A percentile compares a stretch with the other conserved stretches of the same genome.
phyloP scores from a whole-genome alignment of 2,888 invertebrate genomes.

The Trissoscelio sp. region DNA sequence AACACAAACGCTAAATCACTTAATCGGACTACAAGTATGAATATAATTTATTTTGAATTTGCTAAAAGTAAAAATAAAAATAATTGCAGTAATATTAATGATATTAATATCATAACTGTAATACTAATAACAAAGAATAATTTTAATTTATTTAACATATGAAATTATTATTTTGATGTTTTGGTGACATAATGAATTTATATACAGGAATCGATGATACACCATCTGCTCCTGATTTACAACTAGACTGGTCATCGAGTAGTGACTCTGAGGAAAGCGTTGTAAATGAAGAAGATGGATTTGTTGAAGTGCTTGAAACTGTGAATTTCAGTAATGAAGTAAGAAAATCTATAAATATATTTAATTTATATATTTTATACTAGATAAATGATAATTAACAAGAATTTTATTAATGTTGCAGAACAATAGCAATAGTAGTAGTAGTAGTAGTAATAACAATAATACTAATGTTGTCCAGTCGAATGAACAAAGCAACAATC shows the following conservation, averaged over 20 bases:
- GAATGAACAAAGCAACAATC: constrained; percentile 75
- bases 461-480: constrained; percentile 70
- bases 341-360: neutral
- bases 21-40: neutral
- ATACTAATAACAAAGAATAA: too few relatives aligned
- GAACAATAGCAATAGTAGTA: constrained; percentile 24
- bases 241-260: constrained; percentile 89
- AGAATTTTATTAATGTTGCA: too few relatives aligned
- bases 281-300: constrained; percentile 86
- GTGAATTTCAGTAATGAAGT: constrained; percentile 77
- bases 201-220: constrained; percentile 81
- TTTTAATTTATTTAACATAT: constrained; percentile 4
- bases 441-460: constrained; percentile 42
- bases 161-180: constrained; percentile 8
- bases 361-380: too few relatives aligned
- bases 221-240: constrained; percentile 89
- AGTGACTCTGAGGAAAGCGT: constrained; percentile 85
- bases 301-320: constrained; percentile 83
- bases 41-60: too few relatives aligned
- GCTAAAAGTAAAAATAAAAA: too few relatives aligned
- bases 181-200: constrained; percentile 4
- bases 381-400: too few relatives aligned
- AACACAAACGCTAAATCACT: constrained; percentile 67
- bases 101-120: too few relatives aligned
- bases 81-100: too few relatives aligned